phyloP scores from a whole-genome alignment of 2,113 vertebrate species.

The Passer montanus region DNA sequence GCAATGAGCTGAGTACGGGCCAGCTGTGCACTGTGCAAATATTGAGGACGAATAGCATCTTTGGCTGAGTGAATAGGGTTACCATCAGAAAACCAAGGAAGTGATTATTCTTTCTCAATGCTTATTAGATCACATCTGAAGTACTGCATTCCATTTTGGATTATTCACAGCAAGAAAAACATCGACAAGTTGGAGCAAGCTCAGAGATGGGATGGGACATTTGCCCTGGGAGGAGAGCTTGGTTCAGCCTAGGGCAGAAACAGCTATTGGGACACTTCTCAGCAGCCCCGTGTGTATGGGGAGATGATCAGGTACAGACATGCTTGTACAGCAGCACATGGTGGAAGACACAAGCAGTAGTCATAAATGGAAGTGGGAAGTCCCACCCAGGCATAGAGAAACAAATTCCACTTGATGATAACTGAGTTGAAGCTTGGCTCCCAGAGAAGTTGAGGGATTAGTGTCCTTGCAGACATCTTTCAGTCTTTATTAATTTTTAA shows the following conservation, averaged over 20 bases:
- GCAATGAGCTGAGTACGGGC: not conserved
- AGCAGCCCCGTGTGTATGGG: not conserved
- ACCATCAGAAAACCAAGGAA: not conserved
- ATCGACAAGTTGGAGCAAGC: not conserved
- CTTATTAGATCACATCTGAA: not conserved
- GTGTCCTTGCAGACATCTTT: not conserved
- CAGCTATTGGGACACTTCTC: not conserved
- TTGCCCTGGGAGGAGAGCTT: not conserved
- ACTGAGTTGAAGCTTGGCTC: not conserved
- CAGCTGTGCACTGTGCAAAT: not conserved
- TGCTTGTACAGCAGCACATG: not conserved
- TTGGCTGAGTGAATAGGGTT: not conserved
- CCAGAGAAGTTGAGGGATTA: not conserved
- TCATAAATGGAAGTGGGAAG: not conserved
- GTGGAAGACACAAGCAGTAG: not conserved
- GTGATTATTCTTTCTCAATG: not conserved
- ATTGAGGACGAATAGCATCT: not conserved
- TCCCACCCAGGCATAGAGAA: not conserved
- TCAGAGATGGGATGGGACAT: not conserved
- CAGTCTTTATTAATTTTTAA: not conserved
- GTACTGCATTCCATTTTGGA: not conserved
- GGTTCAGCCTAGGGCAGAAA: not conserved
- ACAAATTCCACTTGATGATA: not conserved
- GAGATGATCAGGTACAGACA: not conserved
- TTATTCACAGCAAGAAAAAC: not conserved